phyloP scores from a whole-genome alignment of 2,888 invertebrate species.

The Drosophila meridiana region DNA sequence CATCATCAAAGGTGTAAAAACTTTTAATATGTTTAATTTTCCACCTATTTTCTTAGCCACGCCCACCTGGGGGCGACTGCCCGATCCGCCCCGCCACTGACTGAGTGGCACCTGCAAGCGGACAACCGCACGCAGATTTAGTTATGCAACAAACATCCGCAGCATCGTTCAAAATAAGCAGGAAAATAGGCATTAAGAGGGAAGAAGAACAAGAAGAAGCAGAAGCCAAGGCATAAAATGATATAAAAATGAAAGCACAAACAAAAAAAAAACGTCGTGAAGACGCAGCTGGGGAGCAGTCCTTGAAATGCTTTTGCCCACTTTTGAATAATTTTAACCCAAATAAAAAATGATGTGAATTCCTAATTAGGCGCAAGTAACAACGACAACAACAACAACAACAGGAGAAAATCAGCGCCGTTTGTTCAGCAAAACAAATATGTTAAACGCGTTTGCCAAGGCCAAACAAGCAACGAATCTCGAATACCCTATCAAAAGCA shows the following conservation, averaged over 20 bases:
- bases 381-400: constrained; percentile 32
- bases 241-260: constrained; percentile 24
- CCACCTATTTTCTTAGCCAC: constrained; percentile 63
- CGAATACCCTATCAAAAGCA: constrained; percentile 32
- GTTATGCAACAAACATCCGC: constrained; percentile 46
- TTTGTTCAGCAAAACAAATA: constrained; percentile 60
- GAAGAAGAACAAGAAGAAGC: constrained; percentile 3
- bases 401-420: constrained; percentile 67
- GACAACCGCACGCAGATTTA: constrained; percentile 58
- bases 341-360: constrained; percentile 85
- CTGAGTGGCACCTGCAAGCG: constrained; percentile 12
- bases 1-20: constrained; percentile 84
- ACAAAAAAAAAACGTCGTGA: constrained; percentile 41
- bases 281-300: constrained; percentile 61
- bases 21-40: constrained; percentile 83
- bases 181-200: constrained; percentile 35
- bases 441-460: constrained; percentile 1
- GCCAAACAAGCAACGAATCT: constrained; percentile 11
- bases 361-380: constrained; percentile 83
- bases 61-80: neutral
- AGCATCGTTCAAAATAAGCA: constrained; percentile 19
- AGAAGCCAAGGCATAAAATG: constrained; percentile 5
- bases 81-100: neutral
- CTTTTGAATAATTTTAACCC: constrained; percentile 85
- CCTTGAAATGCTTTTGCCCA: constrained; percentile 66